Evolutionary conservation across 1,140 invertebrate species (phyloP).

Genomic region (Telenomus remus): DNA sequence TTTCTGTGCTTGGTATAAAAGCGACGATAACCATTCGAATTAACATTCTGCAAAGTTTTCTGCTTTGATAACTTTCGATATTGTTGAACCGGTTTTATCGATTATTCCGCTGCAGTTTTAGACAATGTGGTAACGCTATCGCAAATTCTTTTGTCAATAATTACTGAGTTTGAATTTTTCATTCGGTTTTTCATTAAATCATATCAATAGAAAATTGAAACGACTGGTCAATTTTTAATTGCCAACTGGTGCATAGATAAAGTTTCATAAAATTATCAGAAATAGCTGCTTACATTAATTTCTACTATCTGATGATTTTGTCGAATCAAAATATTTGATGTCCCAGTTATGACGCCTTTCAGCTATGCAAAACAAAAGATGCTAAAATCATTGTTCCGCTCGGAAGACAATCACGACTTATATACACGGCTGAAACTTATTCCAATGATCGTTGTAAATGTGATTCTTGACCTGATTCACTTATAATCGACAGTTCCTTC

Average conservation of each 20-base stretch:
- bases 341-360: slow-evolving; percentile 19
- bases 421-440: slow-evolving; percentile 1
- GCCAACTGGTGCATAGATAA: too few species aligned
- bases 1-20: too few species aligned
- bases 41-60: slow-evolving; percentile 14
- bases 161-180: too few species aligned
- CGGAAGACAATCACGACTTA: slow-evolving; percentile 38
- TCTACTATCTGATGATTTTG: too few species aligned
- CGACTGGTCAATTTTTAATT: too few species aligned
- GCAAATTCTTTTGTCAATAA: too few species aligned
- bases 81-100: slow-evolving; percentile 16
- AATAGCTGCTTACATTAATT: too few species aligned
- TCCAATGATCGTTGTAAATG: slow-evolving; percentile 21
- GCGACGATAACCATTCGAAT: slow-evolving; percentile 6
- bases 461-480: slow-evolving; percentile 30
- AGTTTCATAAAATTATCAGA: too few species aligned
- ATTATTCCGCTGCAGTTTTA: slow-evolving; percentile 9
- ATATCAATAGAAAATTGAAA: too few species aligned
- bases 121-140: too few species aligned
- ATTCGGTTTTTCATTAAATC: too few species aligned
- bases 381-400: slow-evolving; percentile 14
- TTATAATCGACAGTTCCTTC: slow-evolving; percentile 24
- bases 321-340: slow-evolving; percentile 18
- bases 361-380: slow-evolving; percentile 17
- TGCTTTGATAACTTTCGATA: neutral